Base-by-base conservation (phyloP, 2,888 invertebrate genomes). In the Hirtodrosophila trivittata region DNA sequence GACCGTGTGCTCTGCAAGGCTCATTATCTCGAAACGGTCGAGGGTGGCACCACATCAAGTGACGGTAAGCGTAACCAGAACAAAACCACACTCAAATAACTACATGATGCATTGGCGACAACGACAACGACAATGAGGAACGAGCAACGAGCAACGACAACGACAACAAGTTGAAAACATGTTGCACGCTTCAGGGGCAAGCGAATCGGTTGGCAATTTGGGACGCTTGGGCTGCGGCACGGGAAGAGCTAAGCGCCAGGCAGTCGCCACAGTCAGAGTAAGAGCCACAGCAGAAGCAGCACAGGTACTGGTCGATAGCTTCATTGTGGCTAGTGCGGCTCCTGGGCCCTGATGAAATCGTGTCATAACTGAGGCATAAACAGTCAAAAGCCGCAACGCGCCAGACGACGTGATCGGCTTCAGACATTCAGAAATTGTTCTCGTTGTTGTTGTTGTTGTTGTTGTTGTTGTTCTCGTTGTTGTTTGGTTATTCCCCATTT, bases 1-100 rank as follows among this genome's bases (percentile, higher is more conserved):
- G 96, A 97, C 90, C 92, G 97, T 73, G 95, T 99, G 57, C 94
- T 99, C 71, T 99, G 99, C 93, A 99, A 98, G 92, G 96, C 97
- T 35, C 99, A 99, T 91, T 99, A 98, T 92, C 92, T 98, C 77
- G 98, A 98, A 91, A 94, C 97, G 12, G 96, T 98, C 75, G 97
- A 97, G 66, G 97, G 97, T 52, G 97, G 97, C 74, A 96, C 96
- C 47, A 95, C 95, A 59, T 97, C 96, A 28, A 96, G 96, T 70
- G 97, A 97, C 92, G 96, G 96, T 96, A 92, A 92, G 91, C 89
- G 57, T 35, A 66, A 43, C 41, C 45, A 50, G 42, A 45, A 51
- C 16, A 33, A 33, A 42, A 14, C 26, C 21, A 33, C 16, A 12
- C 37, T 2, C 7, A n/a, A 1, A 41, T 13, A 42, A 30, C 10